These are phyloP conservation scores for Archegozetes longisetosus DNA, from an alignment of 1,140 invertebrate species.

Conservation along the genomic window DNA sequence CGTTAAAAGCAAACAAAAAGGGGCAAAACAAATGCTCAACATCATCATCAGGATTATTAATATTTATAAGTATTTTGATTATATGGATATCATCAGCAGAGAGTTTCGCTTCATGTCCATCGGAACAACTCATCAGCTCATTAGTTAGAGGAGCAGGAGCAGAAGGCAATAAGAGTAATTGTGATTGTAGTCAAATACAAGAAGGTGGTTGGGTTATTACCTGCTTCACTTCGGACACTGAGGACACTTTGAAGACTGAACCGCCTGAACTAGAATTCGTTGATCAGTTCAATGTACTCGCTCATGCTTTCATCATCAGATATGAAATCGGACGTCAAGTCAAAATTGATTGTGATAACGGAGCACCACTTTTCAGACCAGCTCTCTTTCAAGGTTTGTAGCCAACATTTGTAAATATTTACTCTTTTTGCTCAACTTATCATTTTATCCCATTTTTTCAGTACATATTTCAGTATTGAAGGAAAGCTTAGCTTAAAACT, in stretches of 20 bases:
- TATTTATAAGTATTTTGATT: not conserved
- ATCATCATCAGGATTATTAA: not conserved
- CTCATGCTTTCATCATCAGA: not conserved
- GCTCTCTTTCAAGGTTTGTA: slow-evolving; percentile 15
- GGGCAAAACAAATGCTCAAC: not conserved
- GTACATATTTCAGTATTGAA: too few relatives aligned
- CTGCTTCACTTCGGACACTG: not conserved
- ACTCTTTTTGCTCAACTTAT: too few relatives aligned
- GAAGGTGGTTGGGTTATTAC: slow-evolving; percentile 12
- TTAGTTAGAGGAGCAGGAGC: too few relatives aligned
- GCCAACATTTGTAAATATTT: too few relatives aligned
- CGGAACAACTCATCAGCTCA: not conserved
- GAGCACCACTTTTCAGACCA: not conserved
- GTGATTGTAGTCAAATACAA: slow-evolving; percentile 6
- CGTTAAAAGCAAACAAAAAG: not conserved
- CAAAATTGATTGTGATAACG: slow-evolving; percentile 9
- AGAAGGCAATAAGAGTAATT: not conserved
- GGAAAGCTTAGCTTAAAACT: too few relatives aligned
- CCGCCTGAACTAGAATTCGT: not conserved
- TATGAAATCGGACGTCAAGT: not conserved
- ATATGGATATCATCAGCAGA: not conserved
- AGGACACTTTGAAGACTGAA: not conserved
- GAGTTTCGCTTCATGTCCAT: not conserved
- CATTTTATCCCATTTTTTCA: too few relatives aligned
- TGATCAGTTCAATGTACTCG: not conserved